Base-by-base conservation (phyloP, 2,797 vertebrate genomes). In the Cirrhinus mrigala region DNA sequence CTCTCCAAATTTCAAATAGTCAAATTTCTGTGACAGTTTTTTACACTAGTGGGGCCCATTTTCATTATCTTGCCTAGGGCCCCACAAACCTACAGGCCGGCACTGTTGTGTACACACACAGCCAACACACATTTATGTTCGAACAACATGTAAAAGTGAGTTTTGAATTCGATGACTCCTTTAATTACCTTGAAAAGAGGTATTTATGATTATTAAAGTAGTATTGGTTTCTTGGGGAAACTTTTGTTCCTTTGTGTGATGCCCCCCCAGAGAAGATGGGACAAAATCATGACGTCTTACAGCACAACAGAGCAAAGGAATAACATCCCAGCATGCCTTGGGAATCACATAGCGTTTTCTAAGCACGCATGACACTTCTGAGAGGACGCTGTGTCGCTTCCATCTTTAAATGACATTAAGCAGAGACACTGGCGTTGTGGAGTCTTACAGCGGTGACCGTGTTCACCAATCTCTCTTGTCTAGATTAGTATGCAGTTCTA, bases 401-500 rank as follows among this genome's bases (percentile, higher is more conserved):
- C 7, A n/a, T 46, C 71, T 76, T 54, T n/a, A 18, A 50, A 24
- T 69, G 33, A 70, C 29, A 40, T 54, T 56, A 70, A 15, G 44
- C 18, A 20, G 3, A 44, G 40, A 44, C 40, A 9, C 40, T 44
- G 40, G 8, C 40, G 1, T 7, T 44, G 40, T 44, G 7, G 7
- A 33, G 7, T 44, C 9, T 44, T 9, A 44, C 40, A 44, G 7
- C 40, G 40, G 40, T 44, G 40, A 44, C 7, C 40, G 40, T 44
- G 40, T 44, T 44, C 40, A 44, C 40, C 40, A 7, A 8, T 44
- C 40, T 50, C 14, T 33, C 50, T 66, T 46, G 8, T 84, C 14
- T 70, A 62, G 27, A 86, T 86, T 54, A 74, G 66, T 77, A 62
- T 83, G 58, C 66, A 48, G n/a, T 50, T 58, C 79, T 73, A 60